Evolutionary conservation across 2,797 vertebrate genomes (phyloP).

Genomic region (Leuciscus waleckii): DNA sequence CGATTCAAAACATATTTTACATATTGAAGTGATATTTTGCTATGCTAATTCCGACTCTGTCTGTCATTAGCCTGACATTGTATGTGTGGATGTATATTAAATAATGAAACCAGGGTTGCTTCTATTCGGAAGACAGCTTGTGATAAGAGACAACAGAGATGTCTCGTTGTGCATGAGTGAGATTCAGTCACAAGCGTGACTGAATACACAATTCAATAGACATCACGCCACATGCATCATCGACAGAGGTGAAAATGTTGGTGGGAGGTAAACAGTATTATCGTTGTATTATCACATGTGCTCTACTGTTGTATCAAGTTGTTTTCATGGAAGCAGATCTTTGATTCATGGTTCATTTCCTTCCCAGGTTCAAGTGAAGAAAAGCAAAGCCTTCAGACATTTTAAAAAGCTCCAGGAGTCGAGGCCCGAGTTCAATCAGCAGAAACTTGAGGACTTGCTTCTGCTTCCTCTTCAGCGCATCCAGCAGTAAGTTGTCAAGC

Average conservation of each 20-base stretch:
- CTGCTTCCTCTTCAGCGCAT: constrained; percentile 85
- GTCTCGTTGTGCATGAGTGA: constrained; percentile 51
- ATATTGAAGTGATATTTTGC: constrained; percentile 16
- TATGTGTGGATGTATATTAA: constrained; percentile 61
- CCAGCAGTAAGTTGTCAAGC: constrained; percentile 81
- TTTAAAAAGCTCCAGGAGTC: constrained; percentile 91
- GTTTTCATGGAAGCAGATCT: constrained; percentile 14
- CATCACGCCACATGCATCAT: constrained; percentile 3
- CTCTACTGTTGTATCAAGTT: background rate
- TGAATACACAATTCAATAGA: constrained; percentile 19
- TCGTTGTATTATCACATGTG: constrained; percentile 9
- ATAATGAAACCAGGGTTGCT: constrained; percentile 45
- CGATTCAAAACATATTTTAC: background rate
- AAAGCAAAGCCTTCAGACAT: constrained; percentile 86
- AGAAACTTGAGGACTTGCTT: constrained; percentile 86
- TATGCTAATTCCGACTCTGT: constrained; percentile 57
- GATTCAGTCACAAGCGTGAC: constrained; percentile 24
- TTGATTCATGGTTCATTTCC: constrained; percentile 7
- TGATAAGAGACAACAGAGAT: constrained; percentile 51
- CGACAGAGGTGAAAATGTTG: constrained; percentile 6
- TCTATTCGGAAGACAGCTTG: constrained; percentile 26
- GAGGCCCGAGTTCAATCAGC: constrained; percentile 84
- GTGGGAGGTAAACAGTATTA: constrained; percentile 18
- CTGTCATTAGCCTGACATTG: constrained; percentile 54
- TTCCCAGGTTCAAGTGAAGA: constrained; percentile 83